Base-by-base conservation (phyloP, 2,888 invertebrate species). In the Euphydryas editha region DNA sequence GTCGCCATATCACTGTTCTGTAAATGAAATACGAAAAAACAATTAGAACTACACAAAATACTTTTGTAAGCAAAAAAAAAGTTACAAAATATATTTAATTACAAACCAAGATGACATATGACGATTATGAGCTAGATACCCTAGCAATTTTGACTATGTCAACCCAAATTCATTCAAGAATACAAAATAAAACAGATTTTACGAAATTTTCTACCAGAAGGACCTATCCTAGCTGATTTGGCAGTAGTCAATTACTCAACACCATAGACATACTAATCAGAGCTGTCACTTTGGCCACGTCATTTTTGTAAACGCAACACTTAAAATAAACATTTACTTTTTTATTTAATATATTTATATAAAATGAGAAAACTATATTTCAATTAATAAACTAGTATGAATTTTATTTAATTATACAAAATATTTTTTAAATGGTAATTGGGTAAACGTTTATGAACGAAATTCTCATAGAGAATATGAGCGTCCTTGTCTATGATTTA, bases 1-100 rank as follows among this genome's bases (percentile, higher is more conserved):
- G 98, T 97, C 76, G 97, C 95, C 97, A 97, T 97, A 70, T 82
- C 90, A 83, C 80, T 75, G 78, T 78, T 71, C 71, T 75, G 67
- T 55, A 62, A 67, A 55, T 37, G 62, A 70, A 72, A 67, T 62
- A 68, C 61, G 51, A 66, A 72, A 70, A 68, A 65, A 69, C 62
- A 71, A 67, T 57, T 15, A 60, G 44, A 20, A 57, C 51, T 54
- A 55, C 18, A 30, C 46, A 44, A 13, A 57, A 57, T 30, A 60
- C 44, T 44, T 47, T 58, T 15, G 10, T 24, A 62, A 55, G 57
- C 47, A 51, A 54, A 30, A n/a, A n/a, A 18, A 42, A 56, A 61
- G 36, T 49, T 24, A 8, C 4, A 46, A 54, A 44, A 36, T 17
- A 55, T 15, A 21, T 47, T 57, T 17, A 59, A 21, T 36, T 65